Evolutionary conservation across 2,888 invertebrate species (phyloP).

Genomic region (Tineola bisselliella): DNA sequence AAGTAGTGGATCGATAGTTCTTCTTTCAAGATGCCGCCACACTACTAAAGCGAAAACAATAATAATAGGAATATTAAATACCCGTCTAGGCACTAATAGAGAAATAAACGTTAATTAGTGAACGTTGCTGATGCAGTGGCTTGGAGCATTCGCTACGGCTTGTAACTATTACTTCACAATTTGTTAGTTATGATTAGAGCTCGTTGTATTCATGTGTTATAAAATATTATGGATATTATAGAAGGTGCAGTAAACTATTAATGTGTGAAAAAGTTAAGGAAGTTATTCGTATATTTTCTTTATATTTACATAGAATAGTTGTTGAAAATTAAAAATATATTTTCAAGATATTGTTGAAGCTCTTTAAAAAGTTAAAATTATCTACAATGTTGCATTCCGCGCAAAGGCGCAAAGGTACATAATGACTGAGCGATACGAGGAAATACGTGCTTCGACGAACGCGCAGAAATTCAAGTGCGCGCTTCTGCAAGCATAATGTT

Average conservation of each 20-base stretch:
- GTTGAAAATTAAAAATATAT: too few relatives aligned
- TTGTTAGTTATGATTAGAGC: background rate
- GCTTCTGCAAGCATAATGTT: slow-evolving; percentile 1
- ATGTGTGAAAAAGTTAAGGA: background rate
- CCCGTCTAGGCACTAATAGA: background rate
- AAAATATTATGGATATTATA: background rate
- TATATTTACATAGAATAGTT: too few relatives aligned
- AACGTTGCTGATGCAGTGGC: background rate
- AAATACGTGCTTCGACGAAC: background rate
- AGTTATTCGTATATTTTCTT: too few relatives aligned
- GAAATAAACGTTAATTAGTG: slow-evolving; percentile 1
- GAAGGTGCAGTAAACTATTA: background rate
- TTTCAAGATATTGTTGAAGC: too few relatives aligned
- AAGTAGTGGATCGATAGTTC: too few relatives aligned
- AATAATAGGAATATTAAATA: background rate
- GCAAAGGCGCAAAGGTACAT: background rate
- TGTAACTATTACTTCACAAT: slow-evolving; percentile 2
- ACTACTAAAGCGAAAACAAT: background rate
- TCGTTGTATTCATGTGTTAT: slow-evolving; percentile 2
- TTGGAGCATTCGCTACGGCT: background rate
- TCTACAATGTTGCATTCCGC: background rate
- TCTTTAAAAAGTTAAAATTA: background rate
- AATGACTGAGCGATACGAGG: slow-evolving; percentile 29
- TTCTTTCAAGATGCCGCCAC: too few relatives aligned
- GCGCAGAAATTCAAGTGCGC: background rate